These are phyloP conservation scores for Hydropsyche tenuis DNA, from an alignment of 1,140 invertebrate species.

Conservation along the genomic window DNA sequence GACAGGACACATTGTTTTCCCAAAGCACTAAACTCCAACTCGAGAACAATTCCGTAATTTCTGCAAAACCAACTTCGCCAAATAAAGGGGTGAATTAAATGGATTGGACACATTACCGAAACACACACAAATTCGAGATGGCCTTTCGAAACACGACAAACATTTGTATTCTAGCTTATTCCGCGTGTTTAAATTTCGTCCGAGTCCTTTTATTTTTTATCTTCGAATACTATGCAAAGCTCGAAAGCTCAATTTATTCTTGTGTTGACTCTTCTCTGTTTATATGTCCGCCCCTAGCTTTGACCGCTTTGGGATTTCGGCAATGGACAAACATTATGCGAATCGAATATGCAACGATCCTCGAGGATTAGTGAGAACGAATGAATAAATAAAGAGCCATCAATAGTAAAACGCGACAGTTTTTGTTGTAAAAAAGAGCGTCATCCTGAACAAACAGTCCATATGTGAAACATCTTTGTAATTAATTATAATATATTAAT, in stretches of 20 bases:
- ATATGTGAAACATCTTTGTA: too few relatives aligned
- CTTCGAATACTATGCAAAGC: constrained; percentile 12
- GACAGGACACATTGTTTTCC: constrained; percentile 21
- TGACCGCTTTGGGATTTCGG: constrained; percentile 35
- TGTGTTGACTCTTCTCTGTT: constrained; percentile 32
- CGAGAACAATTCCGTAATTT: constrained; percentile 10
- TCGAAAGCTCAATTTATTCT: constrained; percentile 35
- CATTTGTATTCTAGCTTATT: neutral
- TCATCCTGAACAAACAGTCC: too few relatives aligned
- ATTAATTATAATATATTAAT: too few relatives aligned
- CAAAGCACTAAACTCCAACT: neutral
- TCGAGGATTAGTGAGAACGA: constrained; percentile 13
- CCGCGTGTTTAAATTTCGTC: neutral
- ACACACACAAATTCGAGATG: too few relatives aligned
- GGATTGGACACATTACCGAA: neutral
- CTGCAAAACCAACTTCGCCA: neutral
- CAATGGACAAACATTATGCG: constrained; percentile 6
- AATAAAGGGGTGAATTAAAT: constrained; percentile 19
- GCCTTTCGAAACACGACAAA: neutral
- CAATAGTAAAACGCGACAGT: too few relatives aligned
- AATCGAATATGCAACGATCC: constrained; percentile 34
- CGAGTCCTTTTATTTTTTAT: neutral
- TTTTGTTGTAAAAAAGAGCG: too few relatives aligned
- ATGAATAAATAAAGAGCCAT: constrained; percentile 7
- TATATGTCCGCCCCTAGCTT: neutral